Conservation (phyloP, 1,140 invertebrate genomes). For the Gryllus bimaculatus region DNA sequence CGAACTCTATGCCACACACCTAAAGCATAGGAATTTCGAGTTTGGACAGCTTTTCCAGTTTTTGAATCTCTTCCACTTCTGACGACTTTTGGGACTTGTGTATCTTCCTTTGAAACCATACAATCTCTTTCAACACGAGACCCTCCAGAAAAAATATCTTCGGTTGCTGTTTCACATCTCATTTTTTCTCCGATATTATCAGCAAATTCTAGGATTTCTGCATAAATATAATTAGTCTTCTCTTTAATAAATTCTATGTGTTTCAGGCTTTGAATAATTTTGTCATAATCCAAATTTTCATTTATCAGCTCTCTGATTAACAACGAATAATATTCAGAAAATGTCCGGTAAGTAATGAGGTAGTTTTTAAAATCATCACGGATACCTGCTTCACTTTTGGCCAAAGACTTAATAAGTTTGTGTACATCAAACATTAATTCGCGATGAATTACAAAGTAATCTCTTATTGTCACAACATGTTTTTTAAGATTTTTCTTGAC, state of each 20-base stretch:
- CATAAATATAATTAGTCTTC: constrained; percentile 24
- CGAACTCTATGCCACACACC: constrained; percentile 85
- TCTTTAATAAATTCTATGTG: constrained; percentile 36
- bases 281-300: constrained; percentile 37
- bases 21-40: constrained; percentile 83
- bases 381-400: constrained; percentile 36
- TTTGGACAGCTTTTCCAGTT: constrained; percentile 60
- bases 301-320: constrained; percentile 44
- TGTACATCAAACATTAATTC: constrained; percentile 65
- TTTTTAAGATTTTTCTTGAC: constrained; percentile 42
- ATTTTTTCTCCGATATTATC: no score
- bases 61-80: constrained; percentile 43
- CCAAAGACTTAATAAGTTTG: constrained; percentile 57
- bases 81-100: constrained; percentile 30
- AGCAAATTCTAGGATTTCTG: no score
- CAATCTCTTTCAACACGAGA: no score
- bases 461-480: constrained; percentile 43
- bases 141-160: no score
- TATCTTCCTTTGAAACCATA: no score
- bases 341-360: constrained; percentile 14
- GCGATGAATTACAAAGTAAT: constrained; percentile 53
- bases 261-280: constrained; percentile 32
- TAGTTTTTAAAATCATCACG: constrained; percentile 9
- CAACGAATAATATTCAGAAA: constrained; percentile 46
- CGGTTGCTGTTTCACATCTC: no score